Evolutionary conservation across 2,888 invertebrate genomes (phyloP), one percentile per base, ranked within the genome.

Genomic region (Aplocera efformata): DNA sequence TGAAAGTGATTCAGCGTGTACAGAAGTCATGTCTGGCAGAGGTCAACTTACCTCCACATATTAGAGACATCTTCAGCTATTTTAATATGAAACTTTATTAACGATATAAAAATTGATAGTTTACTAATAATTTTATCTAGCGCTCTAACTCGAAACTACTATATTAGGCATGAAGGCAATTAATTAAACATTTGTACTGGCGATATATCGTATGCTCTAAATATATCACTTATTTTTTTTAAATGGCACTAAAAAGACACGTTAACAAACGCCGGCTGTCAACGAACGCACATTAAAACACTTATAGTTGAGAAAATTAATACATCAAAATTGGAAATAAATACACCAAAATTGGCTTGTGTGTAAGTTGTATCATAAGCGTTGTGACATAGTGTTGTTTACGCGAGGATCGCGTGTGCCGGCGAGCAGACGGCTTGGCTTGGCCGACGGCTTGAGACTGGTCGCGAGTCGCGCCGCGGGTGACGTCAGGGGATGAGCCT

Each of bases 181-280:
- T 60, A 75, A 79, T 75, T 69, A 77, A 79, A 50, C 36, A 67
- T 85, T 88, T 88, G 88, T 88, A 88, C 88, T 88, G 67, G 82
- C 83, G 67, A 77, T 71, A 67, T 77, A 74, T 68, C 66, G 61
- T 72, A 72, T 69, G 75, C 73, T 67, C 73, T 75, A 76, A 57
- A 60, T 69, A 76, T 63, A 75, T 77, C 70, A 75, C 69, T 69
- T 76, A 72, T 67, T 28, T 23, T 21, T 57, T 58, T 47, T 70
- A 72, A 82, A 85, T 85, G 83, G 85, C 86, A 86, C 86, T 81
- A 81, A 82, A 83, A 86, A 86, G 84, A 88, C 86, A 86, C 86
- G 80, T 40, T 45, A 33, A 41, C 42, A 36, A 40, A 29, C 27
- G 45, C 45, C 45, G 45, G 45, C 36, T 44, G 44, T 36, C 44